Conservation (phyloP, 2,888 invertebrate species). For the Dryococelus australis region DNA sequence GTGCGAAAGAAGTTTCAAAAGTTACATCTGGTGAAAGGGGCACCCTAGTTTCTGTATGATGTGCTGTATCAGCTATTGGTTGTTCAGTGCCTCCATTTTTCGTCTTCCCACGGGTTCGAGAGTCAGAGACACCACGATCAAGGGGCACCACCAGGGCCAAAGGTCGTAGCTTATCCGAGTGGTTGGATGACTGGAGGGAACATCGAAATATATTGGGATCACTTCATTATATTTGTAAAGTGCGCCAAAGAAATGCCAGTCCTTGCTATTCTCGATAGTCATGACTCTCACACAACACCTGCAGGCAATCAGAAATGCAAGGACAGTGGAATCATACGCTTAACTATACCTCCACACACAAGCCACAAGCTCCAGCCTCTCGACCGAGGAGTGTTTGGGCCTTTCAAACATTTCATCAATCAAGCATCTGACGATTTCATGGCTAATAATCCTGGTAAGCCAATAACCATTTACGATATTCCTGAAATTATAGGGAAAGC, state of each 20-base stretch:
- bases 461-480: constrained; percentile 42
- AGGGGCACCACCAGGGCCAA: constrained; percentile 45
- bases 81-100: constrained; percentile 50
- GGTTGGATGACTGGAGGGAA: constrained; percentile 53
- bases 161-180: constrained; percentile 45
- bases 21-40: constrained; percentile 53
- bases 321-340: constrained; percentile 54
- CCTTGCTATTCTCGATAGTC: constrained; percentile 53
- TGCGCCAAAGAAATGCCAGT: constrained; percentile 44
- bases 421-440: constrained; percentile 47
- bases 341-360: constrained; percentile 57
- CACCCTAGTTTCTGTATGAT: constrained; percentile 45
- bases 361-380: constrained; percentile 58
- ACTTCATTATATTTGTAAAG: constrained; percentile 42
- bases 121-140: constrained; percentile 45
- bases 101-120: constrained; percentile 47
- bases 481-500: constrained; percentile 30
- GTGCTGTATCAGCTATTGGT: constrained; percentile 47
- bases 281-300: constrained; percentile 53
- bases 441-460: constrained; percentile 44
- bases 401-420: constrained; percentile 54
- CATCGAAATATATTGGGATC: constrained; percentile 44
- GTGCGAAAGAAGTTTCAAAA: constrained; percentile 45
- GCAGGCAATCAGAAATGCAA: constrained; percentile 52
- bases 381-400: constrained; percentile 55